Conservation (phyloP, 2,113 vertebrate genomes). For the Cynoglossus semilaevis region DNA sequence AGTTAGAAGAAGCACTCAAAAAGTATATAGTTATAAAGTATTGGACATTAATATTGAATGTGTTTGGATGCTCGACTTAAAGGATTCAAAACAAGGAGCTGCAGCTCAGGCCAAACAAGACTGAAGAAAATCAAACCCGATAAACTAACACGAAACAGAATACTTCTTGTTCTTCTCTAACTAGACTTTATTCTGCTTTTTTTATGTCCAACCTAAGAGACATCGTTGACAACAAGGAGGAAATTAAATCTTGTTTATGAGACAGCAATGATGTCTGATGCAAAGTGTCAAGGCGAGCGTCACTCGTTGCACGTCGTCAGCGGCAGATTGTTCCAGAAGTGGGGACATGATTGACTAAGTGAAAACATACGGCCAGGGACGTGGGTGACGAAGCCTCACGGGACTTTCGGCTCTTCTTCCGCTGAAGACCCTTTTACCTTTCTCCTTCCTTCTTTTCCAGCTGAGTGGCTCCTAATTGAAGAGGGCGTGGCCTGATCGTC, state of each 20-base stretch:
- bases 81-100: too few relatives aligned
- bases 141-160: too few relatives aligned
- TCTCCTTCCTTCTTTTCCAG: slow-evolving; percentile 42
- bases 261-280: slow-evolving; percentile 38
- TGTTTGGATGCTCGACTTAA: too few relatives aligned
- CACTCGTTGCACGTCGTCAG: slow-evolving; percentile 30
- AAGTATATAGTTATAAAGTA: too few relatives aligned
- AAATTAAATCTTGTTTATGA: slow-evolving; percentile 64
- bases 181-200: too few relatives aligned
- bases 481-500: slow-evolving; percentile 37
- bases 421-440: slow-evolving; percentile 19
- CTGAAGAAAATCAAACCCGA: too few relatives aligned
- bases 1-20: too few relatives aligned
- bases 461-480: slow-evolving; percentile 66
- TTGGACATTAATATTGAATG: too few relatives aligned
- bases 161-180: too few relatives aligned
- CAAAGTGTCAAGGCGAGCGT: slow-evolving; percentile 37
- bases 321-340: slow-evolving; percentile 60
- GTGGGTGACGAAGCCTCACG: slow-evolving; percentile 8
- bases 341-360: slow-evolving; percentile 74
- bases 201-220: too few relatives aligned
- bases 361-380: slow-evolving; percentile 67
- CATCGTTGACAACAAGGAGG: slow-evolving; percentile 16
- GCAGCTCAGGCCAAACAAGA: too few relatives aligned
- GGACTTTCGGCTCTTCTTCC: slow-evolving; percentile 32